Base-by-base conservation (phyloP, 2,888 invertebrate genomes). In the Fissipunctia ypsillon region DNA sequence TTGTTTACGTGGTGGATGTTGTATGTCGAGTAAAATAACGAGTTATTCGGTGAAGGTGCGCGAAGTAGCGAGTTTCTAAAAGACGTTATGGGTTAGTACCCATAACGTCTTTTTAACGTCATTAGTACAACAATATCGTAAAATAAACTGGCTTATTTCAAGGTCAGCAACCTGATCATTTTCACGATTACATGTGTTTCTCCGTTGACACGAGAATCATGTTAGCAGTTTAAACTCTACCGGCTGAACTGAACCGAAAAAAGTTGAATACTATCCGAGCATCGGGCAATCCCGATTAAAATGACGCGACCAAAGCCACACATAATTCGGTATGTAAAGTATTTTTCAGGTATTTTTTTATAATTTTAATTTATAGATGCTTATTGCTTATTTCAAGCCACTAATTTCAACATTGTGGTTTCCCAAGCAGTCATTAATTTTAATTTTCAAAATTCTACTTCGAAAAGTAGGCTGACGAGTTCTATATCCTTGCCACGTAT, bases 1-100 rank as follows among this genome's bases (percentile, higher is more conserved):
- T 69, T 74, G 60, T 69, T 61, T 57, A 66, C 48, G 48, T 50
- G 45, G 57, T 52, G 56, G 60, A 69, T 61, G 76, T 60, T 68
- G 59, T 68, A 50, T 80, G 45, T 56, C 60, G 28, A 52, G 31
- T 61, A 16, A 54, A 66, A 22, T 74, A 14, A 54, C n/a, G 31
- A 69, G 43, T 60, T 65, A 61, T 64, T 56, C 10, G n/a, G 6
- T 50, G n/a, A 35, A 52, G 22, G n/a, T 48, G 54, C 0, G 25
- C 16, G 4, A 50, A n/a, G 31, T n/a, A 25, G 5, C 35, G 12
- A n/a, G 35, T n/a, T 57, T 38, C 4, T 28, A 22, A 41, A 35
- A 52, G 1, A 22, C 16, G 22, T 12, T 43, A 6, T 35, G 22
- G 3, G 9, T 56, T 41, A 6, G 0, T 31, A 31, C n/a, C 43